Percentiles rank a stretch among this genome's conserved stretches.
Evolutionary conservation across 2,797 vertebrate species (phyloP).

Genomic region (Atherinosoma microstoma): DNA sequence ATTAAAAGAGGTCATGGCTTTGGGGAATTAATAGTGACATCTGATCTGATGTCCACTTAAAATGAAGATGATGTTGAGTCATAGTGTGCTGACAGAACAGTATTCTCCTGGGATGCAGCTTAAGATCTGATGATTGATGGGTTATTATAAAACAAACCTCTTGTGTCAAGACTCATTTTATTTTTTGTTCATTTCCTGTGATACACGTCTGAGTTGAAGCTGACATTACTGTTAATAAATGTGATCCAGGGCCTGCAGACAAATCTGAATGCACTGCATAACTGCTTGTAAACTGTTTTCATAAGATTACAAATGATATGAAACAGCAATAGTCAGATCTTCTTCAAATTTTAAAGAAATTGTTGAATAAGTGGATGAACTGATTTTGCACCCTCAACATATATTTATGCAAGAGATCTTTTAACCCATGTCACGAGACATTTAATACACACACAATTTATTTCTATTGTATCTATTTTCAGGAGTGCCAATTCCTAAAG

Average conservation of each 20-base stretch:
- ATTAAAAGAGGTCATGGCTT: slow-evolving; percentile 72
- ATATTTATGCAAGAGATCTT: too few relatives aligned
- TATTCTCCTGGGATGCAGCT: slow-evolving; percentile 53
- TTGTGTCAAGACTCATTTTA: slow-evolving; percentile 36
- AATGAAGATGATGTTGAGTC: slow-evolving; percentile 77
- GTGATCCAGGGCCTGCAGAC: too few relatives aligned
- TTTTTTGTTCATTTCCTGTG: slow-evolving; percentile 13
- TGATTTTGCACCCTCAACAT: too few relatives aligned
- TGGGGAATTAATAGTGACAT: slow-evolving; percentile 83
- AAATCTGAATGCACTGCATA: background rate
- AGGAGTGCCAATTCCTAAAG: too few relatives aligned
- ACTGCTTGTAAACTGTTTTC: background rate
- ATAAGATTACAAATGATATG: background rate
- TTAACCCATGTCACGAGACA: too few relatives aligned
- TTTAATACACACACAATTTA: too few relatives aligned
- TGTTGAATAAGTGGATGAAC: too few relatives aligned
- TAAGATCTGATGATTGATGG: slow-evolving; percentile 72
- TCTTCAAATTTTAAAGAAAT: too few relatives aligned
- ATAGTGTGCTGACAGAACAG: slow-evolving; percentile 49
- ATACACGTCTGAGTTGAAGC: background rate
- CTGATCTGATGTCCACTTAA: slow-evolving; percentile 86
- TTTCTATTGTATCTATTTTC: too few relatives aligned
- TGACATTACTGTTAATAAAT: background rate
- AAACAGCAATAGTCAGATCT: background rate
- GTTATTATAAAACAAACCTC: slow-evolving; percentile 63